These are phyloP conservation scores for Riptortus pedestris DNA, from an alignment of 1,140 invertebrate species.

Conservation along the genomic window DNA sequence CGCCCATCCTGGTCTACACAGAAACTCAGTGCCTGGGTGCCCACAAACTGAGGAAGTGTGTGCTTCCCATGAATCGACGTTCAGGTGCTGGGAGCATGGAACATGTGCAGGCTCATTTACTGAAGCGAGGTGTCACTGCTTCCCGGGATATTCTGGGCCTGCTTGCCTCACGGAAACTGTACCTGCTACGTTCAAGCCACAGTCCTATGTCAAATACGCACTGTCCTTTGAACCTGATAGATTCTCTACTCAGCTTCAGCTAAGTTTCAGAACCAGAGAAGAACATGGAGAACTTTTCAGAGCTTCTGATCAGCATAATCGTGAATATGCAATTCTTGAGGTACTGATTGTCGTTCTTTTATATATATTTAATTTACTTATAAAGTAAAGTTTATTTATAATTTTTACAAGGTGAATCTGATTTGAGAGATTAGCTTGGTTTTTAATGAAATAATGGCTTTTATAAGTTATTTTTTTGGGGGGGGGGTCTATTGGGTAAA, in stretches of 20 bases:
- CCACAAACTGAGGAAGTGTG: conserved; percentile 83
- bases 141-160: conserved; percentile 81
- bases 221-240: conserved; percentile 86
- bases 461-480: too few species aligned
- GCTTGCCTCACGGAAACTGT: conserved; percentile 74
- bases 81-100: conserved; percentile 81
- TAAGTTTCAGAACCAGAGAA: conserved; percentile 86
- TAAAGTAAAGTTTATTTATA: neutral
- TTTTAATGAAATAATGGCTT: neutral
- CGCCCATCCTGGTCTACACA: conserved; percentile 71
- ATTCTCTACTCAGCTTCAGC: conserved; percentile 82
- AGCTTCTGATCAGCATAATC: conserved; percentile 85
- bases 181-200: conserved; percentile 77
- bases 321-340: conserved; percentile 90
- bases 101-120: conserved; percentile 83
- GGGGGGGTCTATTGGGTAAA: too few species aligned
- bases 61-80: conserved; percentile 64
- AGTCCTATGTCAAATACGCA: conserved; percentile 92
- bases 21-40: conserved; percentile 77
- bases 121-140: conserved; percentile 80
- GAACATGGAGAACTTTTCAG: conserved; percentile 83
- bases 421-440: neutral
- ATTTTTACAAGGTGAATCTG: neutral
- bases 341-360: conserved; percentile 38
- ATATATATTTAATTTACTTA: neutral